These are phyloP conservation scores for Halyomorpha halys DNA, from an alignment of 1,140 invertebrate species.

Conservation along the genomic window DNA sequence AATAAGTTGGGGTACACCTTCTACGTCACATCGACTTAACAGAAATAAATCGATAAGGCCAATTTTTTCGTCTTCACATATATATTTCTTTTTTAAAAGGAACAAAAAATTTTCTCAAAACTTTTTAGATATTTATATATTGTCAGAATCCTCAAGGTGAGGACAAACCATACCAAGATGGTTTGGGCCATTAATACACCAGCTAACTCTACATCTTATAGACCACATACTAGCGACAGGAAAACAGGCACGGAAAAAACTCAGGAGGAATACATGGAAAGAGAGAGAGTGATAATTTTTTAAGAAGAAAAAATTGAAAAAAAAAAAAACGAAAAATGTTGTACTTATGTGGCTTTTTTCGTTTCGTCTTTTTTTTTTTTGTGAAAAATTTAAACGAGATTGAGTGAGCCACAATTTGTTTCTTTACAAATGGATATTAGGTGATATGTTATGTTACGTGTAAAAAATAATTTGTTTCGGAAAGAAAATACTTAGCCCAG, in stretches of 20 bases:
- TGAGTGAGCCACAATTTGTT: no score
- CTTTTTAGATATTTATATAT: conserved; percentile 24
- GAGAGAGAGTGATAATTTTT: conserved; percentile 7
- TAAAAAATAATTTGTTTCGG: background rate
- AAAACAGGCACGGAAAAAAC: conserved; percentile 9
- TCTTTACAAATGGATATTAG: conserved; percentile 13
- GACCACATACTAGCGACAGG: conserved; percentile 27
- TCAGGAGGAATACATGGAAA: conserved; percentile 13
- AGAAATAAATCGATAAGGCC: conserved; percentile 22
- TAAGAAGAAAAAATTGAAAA: background rate
- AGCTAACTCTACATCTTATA: conserved; percentile 28
- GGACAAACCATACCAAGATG: conserved; percentile 8
- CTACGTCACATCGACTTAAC: conserved; percentile 21
- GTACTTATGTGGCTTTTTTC: no score
- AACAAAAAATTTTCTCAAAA: conserved; percentile 15
- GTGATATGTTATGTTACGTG: conserved; percentile 20
- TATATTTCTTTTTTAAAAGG: conserved; percentile 7
- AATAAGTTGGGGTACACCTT: conserved; percentile 9
- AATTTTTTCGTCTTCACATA: conserved; percentile 15
- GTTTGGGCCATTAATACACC: background rate
- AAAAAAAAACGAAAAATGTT: background rate
- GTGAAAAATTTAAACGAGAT: no score
- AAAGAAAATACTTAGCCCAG: no score
- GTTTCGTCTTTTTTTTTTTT: no score
- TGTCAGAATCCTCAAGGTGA: conserved; percentile 26